These are phyloP conservation scores for Campylomormyrus tamandua DNA, from an alignment of 2,113 vertebrate species.

Conservation along the genomic window DNA sequence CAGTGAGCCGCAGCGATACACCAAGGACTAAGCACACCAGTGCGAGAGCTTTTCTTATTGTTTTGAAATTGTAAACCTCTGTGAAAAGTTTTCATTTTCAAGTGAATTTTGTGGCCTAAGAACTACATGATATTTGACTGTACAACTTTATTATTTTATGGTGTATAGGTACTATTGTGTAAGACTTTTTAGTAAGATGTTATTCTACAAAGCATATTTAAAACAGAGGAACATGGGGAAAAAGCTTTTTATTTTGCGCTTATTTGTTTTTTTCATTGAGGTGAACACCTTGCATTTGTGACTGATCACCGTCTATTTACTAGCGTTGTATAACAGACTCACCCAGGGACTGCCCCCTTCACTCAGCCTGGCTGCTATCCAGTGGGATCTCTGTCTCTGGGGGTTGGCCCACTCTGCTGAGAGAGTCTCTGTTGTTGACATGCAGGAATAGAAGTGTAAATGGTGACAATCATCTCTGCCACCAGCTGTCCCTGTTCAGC, in stretches of 20 bases:
- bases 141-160: constrained; percentile 1
- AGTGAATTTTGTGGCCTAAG: constrained; percentile 13
- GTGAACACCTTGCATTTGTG: constrained; percentile 25
- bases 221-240: background rate
- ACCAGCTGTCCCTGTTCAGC: constrained; percentile 25
- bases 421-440: background rate
- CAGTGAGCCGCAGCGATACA: background rate
- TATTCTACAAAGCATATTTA: constrained; percentile 17
- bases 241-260: background rate
- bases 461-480: background rate
- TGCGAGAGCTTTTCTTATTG: background rate
- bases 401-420: background rate
- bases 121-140: background rate
- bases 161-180: background rate
- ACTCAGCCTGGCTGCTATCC: constrained; percentile 20
- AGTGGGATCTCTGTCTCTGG: constrained; percentile 21
- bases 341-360: constrained; percentile 29
- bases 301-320: constrained; percentile 30
- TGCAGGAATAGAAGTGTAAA: constrained; percentile 34
- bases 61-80: constrained; percentile 2
- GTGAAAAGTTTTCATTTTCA: background rate
- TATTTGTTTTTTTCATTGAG: background rate
- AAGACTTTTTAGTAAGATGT: constrained; percentile 1
- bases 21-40: background rate
- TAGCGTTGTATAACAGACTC: constrained; percentile 30